These are phyloP conservation scores for Drosophila eugracilis DNA, from an alignment of 1,140 invertebrate genomes.

Conservation along the genomic window DNA sequence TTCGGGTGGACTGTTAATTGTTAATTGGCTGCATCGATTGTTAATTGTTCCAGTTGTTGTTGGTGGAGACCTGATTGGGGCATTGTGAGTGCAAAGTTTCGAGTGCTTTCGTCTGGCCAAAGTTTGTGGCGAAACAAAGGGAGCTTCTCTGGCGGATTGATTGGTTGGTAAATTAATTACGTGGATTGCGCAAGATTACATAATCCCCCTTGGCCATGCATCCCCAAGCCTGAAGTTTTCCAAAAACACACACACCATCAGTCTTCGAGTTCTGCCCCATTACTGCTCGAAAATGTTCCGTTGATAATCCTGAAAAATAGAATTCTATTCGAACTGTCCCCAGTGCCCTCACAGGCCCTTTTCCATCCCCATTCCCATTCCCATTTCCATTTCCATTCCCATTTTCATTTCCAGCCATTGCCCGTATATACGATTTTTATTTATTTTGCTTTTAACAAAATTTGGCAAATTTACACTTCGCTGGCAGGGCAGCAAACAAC, in stretches of 20 bases:
- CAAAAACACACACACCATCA: background rate
- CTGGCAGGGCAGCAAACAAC: slow-evolving; percentile 29
- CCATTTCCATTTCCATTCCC: slow-evolving; percentile 35
- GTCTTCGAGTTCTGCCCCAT: slow-evolving; percentile 29
- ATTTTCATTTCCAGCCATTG: slow-evolving; percentile 40
- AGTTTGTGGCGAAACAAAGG: slow-evolving; percentile 63
- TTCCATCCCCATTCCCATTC: too few species aligned
- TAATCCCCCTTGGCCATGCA: slow-evolving; percentile 34
- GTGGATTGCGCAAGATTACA: slow-evolving; percentile 40
- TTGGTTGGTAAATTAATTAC: slow-evolving; percentile 55
- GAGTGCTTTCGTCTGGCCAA: slow-evolving; percentile 73
- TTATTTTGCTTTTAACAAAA: slow-evolving; percentile 72
- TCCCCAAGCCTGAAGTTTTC: slow-evolving; percentile 19
- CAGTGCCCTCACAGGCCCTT: slow-evolving; percentile 18
- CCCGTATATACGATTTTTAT: slow-evolving; percentile 55
- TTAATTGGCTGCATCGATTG: slow-evolving; percentile 80
- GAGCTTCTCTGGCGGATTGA: slow-evolving; percentile 46
- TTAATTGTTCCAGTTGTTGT: slow-evolving; percentile 63
- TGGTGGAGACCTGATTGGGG: slow-evolving; percentile 46
- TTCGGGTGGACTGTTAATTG: slow-evolving; percentile 61
- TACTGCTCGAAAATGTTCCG: slow-evolving; percentile 47
- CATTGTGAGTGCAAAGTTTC: slow-evolving; percentile 61
- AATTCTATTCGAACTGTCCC: slow-evolving; percentile 7
- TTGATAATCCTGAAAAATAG: slow-evolving; percentile 53
- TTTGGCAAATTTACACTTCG: slow-evolving; percentile 80